phyloP scores from a whole-genome alignment of 2,888 invertebrate genomes.

The Teinopalpus imperialis region DNA sequence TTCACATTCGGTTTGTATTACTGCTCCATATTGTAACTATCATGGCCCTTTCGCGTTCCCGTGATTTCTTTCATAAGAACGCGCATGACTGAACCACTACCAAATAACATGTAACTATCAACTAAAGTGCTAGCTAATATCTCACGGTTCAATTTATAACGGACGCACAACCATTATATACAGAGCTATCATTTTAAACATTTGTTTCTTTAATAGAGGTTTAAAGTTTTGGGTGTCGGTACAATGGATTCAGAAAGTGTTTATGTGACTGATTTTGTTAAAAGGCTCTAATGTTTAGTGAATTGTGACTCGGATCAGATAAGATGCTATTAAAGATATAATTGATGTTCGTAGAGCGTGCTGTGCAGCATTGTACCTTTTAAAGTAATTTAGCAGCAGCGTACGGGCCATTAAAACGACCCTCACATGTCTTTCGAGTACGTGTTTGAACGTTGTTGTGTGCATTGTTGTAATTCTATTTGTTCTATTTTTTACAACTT shows the following conservation, averaged over 20 bases:
- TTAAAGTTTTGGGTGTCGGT: slow-evolving; percentile 33
- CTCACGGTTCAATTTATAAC: slow-evolving; percentile 17
- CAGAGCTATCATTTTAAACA: neutral
- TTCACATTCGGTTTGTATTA: slow-evolving; percentile 6
- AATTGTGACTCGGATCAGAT: slow-evolving; percentile 42
- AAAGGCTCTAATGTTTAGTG: slow-evolving; percentile 34
- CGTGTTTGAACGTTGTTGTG: too few relatives aligned
- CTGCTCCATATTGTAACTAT: neutral
- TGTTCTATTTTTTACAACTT: too few relatives aligned
- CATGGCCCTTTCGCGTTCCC: slow-evolving; percentile 2
- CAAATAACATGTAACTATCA: slow-evolving; percentile 18
- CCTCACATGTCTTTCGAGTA: too few relatives aligned
- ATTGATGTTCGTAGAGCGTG: slow-evolving; percentile 41
- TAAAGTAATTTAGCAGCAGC: slow-evolving; percentile 25
- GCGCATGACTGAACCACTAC: slow-evolving; percentile 12
- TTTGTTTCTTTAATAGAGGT: slow-evolving; percentile 8
- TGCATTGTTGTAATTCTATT: too few relatives aligned
- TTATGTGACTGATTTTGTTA: slow-evolving; percentile 57
- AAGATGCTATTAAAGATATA: slow-evolving; percentile 42
- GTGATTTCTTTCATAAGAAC: slow-evolving; percentile 17
- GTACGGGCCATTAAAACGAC: slow-evolving; percentile 28
- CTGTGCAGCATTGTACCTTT: slow-evolving; percentile 21
- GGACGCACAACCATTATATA: slow-evolving; percentile 3
- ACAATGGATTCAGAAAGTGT: slow-evolving; percentile 43
- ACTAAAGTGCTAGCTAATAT: slow-evolving; percentile 5